Percentiles rank a stretch among this genome's conserved stretches.
phyloP scores from a whole-genome alignment of 2,113 vertebrate genomes.

The Rhineura floridana region DNA sequence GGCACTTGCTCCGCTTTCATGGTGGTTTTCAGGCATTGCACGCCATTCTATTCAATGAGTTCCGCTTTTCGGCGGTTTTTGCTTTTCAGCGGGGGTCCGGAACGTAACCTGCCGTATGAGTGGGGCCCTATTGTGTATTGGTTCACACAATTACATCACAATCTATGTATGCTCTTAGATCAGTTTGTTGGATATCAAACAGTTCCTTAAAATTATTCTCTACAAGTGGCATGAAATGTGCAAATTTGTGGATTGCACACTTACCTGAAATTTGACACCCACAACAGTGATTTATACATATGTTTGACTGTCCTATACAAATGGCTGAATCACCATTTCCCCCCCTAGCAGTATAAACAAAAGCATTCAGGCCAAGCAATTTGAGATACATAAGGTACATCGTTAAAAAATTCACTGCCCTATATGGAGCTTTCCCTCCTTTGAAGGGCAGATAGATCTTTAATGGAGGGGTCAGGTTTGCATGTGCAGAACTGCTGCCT shows the following conservation, averaged over 20 bases:
- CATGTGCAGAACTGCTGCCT: background rate
- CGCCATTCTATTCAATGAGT: too few species aligned
- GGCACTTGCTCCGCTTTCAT: too few species aligned
- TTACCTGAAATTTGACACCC: background rate
- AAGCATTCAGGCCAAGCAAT: background rate
- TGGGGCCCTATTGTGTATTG: too few species aligned
- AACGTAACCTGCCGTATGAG: too few species aligned
- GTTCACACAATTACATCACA: background rate
- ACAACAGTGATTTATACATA: background rate
- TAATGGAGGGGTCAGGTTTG: background rate
- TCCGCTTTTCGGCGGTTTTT: too few species aligned
- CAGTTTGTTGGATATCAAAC: background rate
- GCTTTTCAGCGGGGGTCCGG: too few species aligned
- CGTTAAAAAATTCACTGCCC: background rate
- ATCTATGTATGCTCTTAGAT: background rate
- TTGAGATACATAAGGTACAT: too few species aligned
- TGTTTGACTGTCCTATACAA: background rate
- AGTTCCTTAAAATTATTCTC: background rate
- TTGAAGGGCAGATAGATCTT: background rate
- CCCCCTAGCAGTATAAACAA: background rate
- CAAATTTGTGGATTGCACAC: background rate
- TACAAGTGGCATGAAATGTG: background rate
- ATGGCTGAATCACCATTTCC: background rate
- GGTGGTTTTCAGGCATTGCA: too few species aligned
- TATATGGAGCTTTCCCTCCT: background rate